Conservation (phyloP, 2,113 vertebrate species). For the Calidris pygmaea region DNA sequence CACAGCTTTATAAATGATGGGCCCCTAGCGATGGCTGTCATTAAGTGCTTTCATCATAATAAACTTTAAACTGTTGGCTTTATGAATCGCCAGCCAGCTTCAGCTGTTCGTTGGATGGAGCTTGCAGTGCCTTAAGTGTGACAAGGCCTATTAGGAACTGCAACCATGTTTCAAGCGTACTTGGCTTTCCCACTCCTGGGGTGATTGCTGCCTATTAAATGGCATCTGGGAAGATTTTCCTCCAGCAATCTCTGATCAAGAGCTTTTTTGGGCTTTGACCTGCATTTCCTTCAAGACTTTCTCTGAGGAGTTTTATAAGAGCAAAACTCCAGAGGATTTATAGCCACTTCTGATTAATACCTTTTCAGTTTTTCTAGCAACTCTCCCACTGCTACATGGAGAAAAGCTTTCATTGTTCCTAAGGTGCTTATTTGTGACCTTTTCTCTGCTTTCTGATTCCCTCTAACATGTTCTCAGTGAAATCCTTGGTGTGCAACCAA, state of each 20-base stretch:
- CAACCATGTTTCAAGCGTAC: conserved; percentile 86
- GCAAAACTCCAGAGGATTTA: conserved; percentile 87
- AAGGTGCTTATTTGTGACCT: conserved; percentile 83
- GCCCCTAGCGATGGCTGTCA: conserved; percentile 88
- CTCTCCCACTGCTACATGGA: conserved; percentile 82
- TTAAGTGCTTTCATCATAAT: conserved; percentile 92
- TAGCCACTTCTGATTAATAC: conserved; percentile 90
- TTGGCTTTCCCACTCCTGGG: conserved; percentile 86
- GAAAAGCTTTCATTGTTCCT: conserved; percentile 84
- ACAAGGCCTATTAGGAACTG: conserved; percentile 89
- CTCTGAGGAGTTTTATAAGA: conserved; percentile 87
- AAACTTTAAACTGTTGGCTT: conserved; percentile 92
- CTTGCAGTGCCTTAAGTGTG: conserved; percentile 87
- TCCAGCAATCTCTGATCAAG: conserved; percentile 88
- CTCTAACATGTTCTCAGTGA: conserved; percentile 76
- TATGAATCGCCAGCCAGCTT: conserved; percentile 88
- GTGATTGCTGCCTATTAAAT: conserved; percentile 89
- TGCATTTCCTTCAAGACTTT: conserved; percentile 88
- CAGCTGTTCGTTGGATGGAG: conserved; percentile 85
- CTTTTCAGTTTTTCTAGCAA: conserved; percentile 83
- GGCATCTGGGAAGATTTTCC: conserved; percentile 86
- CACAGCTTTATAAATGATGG: conserved; percentile 85
- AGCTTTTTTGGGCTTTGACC: conserved; percentile 89
- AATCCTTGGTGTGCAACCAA: conserved; percentile 80
- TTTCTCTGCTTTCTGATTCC: conserved; percentile 82